Conservation (phyloP, 2,797 vertebrate genomes). For the Coccyzus lansbergi region DNA sequence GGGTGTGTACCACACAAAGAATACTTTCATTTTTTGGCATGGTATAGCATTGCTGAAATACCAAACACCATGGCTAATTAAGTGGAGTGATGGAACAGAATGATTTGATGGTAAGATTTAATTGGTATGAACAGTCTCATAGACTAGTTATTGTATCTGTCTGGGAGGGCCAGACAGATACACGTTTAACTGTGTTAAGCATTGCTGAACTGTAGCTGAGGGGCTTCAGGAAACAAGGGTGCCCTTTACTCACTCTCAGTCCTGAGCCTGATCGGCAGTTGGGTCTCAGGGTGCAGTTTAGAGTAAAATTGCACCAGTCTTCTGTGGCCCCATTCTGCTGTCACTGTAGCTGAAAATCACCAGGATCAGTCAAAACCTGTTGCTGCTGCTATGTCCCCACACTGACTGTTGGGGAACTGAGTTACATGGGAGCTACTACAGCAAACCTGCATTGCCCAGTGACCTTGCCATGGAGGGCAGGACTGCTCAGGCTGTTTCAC, state of each 20-base stretch:
- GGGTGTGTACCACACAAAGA: constrained; percentile 61
- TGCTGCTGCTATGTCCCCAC: too few species aligned
- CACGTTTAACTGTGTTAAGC: background rate
- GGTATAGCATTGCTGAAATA: constrained; percentile 66
- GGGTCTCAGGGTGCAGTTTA: background rate
- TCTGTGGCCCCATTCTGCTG: background rate
- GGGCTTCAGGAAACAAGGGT: background rate
- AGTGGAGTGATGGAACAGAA: constrained; percentile 60
- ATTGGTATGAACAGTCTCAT: constrained; percentile 42
- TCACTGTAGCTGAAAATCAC: background rate
- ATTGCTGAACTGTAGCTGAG: background rate
- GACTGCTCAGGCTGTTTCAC: background rate
- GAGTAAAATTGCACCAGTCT: background rate
- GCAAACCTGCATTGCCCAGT: background rate
- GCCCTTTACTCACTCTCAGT: background rate
- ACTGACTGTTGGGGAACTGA: background rate
- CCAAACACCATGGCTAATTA: constrained; percentile 59
- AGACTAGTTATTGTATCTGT: constrained; percentile 40
- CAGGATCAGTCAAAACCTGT: background rate
- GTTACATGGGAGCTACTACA: accelerated
- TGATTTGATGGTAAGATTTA: constrained; percentile 55
- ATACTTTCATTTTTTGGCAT: constrained; percentile 59
- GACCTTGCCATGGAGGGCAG: background rate
- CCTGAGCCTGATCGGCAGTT: background rate
- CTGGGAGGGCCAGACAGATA: background rate